Evolutionary conservation across 2,113 vertebrate species (phyloP).

Genomic region (Perca schrenkii): DNA sequence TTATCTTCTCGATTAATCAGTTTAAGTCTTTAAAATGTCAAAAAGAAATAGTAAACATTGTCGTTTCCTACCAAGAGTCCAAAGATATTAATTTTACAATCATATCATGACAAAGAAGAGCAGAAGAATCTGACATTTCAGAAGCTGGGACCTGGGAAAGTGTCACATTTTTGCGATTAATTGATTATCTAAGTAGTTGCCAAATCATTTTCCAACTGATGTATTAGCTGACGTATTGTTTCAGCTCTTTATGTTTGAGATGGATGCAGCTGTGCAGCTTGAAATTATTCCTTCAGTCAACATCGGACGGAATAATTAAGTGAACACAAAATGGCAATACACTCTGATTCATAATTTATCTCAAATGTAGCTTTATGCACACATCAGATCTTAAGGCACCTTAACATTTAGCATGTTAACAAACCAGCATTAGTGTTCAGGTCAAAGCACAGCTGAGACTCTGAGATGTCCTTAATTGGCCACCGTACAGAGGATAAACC

Average conservation of each 20-base stretch:
- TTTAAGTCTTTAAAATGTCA: neutral
- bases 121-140: neutral
- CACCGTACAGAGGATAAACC: neutral
- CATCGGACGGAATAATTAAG: too few relatives aligned
- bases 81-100: neutral
- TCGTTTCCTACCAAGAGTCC: neutral
- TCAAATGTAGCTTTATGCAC: too few relatives aligned
- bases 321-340: too few relatives aligned
- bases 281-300: too few relatives aligned
- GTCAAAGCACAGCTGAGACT: neutral
- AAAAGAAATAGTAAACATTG: neutral
- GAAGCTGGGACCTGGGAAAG: neutral
- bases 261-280: neutral
- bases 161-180: neutral
- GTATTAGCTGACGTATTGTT: neutral
- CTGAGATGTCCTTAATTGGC: slow-evolving; percentile 1
- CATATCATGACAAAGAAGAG: neutral
- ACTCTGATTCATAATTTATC: too few relatives aligned
- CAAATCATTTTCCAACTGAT: too few relatives aligned
- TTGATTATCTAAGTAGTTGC: neutral
- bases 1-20: neutral
- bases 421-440: neutral
- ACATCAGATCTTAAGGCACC: neutral
- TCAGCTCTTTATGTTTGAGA: neutral
- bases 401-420: slow-evolving; percentile 3